Percentiles rank a stretch among this genome's conserved stretches.
These are phyloP conservation scores for Leptinotarsa peninsularis DNA, from an alignment of 2,888 invertebrate genomes.

Conservation along the genomic window DNA sequence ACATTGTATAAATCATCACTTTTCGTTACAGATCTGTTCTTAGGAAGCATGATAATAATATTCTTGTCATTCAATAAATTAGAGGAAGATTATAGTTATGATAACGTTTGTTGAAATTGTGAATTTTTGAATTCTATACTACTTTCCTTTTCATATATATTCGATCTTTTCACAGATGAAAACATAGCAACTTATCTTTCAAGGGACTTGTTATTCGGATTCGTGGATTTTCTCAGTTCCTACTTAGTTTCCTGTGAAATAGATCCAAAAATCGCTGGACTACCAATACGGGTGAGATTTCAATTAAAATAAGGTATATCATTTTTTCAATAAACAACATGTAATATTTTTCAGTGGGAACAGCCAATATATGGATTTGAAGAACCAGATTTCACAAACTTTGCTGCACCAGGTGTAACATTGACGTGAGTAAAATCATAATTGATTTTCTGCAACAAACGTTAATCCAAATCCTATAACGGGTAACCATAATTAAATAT, in stretches of 20 bases:
- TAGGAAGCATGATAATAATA: too few relatives aligned
- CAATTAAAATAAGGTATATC: not conserved
- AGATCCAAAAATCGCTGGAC: constrained; percentile 72
- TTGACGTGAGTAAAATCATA: constrained; percentile 75
- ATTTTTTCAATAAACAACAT: constrained; percentile 9
- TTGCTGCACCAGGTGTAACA: constrained; percentile 93
- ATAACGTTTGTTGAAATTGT: too few relatives aligned
- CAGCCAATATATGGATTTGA: constrained; percentile 80
- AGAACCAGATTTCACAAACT: constrained; percentile 90
- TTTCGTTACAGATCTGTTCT: too few relatives aligned
- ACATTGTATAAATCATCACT: too few relatives aligned
- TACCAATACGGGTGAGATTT: constrained; percentile 71
- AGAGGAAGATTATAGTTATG: too few relatives aligned
- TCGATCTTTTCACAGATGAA: constrained; percentile 74
- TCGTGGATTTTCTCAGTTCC: constrained; percentile 77
- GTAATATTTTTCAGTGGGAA: constrained; percentile 71
- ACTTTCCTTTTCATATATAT: not conserved
- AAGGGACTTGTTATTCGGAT: constrained; percentile 79
- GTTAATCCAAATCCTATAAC: too few relatives aligned
- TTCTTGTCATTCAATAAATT: too few relatives aligned
- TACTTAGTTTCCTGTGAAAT: constrained; percentile 75
- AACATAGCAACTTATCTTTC: constrained; percentile 86
- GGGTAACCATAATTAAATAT: too few relatives aligned
- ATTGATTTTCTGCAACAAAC: constrained; percentile 6
- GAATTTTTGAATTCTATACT: not conserved